Base-by-base conservation (phyloP, 2,113 vertebrate species). In the Beaufortia kweichowensis region DNA sequence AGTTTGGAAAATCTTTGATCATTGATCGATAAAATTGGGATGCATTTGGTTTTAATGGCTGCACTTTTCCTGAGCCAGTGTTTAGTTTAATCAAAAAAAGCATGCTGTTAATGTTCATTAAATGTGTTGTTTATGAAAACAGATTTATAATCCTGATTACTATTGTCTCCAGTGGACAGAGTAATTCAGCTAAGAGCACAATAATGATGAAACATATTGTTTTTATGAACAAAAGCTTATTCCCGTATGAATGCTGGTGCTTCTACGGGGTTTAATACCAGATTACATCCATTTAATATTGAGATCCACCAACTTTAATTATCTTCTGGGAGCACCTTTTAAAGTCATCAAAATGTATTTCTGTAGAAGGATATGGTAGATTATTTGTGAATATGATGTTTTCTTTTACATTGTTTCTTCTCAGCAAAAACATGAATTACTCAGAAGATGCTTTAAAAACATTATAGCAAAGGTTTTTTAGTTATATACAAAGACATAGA, bases 171-270 rank as follows among this genome's bases (percentile, higher is more conserved):
- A 4, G 65, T 14, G 64, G 66, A 76, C 41, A 69, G 14, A 75
- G 61, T 82, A 85, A 79, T 79, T 83, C 64, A 75, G 75, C 67
- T 66, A 81, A 79, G 29, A 83, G 69, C 81, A 81, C 50, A 78
- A 73, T 76, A 65, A 81, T 71, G 71, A 74, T 77, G 68, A 79
- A 83, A 81, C 74, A 76, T 2, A 7, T 10, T 80, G 48, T 79
- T 74, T 68, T 79, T 48, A 73, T 61, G 46, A 81, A 75, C 64
- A 46, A 33, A 71, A 55, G 79, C 64, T 83, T 77, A 68, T 65
- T 67, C 48, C 43, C 46, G 21, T 71, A 75, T 57, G 48, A 81
- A 75, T 76, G 39, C 53, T n/a, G 66, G 41, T 2, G 60, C 15
- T 80, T 41, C 23, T n/a, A 17, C 55, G 55, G 15, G 56, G 75